Evolutionary conservation across 2,113 vertebrate genomes (phyloP).

Genomic region (Seriola aureovittata): DNA sequence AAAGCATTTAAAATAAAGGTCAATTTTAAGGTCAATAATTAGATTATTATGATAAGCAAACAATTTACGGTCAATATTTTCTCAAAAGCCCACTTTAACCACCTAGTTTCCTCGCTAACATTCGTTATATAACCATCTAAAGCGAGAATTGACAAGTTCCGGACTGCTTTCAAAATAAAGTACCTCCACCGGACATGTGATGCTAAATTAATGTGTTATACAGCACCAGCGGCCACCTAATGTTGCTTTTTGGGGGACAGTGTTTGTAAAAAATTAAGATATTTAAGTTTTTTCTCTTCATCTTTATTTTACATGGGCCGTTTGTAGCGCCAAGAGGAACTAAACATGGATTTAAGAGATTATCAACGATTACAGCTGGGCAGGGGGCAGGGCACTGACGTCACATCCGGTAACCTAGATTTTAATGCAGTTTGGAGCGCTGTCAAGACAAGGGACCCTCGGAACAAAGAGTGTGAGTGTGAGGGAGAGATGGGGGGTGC

Average conservation of each 20-base stretch:
- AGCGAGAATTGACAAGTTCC: neutral
- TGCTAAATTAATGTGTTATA: neutral
- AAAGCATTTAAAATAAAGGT: neutral
- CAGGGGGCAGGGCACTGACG: conserved; percentile 38
- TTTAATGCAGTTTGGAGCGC: conserved; percentile 17
- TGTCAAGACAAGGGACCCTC: conserved; percentile 36
- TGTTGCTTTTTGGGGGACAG: neutral
- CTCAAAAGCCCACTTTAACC: rapidly evolving
- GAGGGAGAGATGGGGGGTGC: conserved; percentile 23
- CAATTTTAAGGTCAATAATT: neutral
- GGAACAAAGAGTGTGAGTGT: conserved; percentile 49
- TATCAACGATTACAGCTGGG: neutral
- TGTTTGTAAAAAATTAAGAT: too few relatives aligned
- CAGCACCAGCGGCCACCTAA: too few relatives aligned
- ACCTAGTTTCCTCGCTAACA: neutral
- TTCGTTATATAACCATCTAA: neutral
- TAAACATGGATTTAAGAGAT: neutral
- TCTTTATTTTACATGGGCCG: too few relatives aligned
- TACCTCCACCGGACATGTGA: neutral
- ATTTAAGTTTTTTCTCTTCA: too few relatives aligned
- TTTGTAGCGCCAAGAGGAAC: rapidly evolving
- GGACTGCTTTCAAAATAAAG: conserved; percentile 48
- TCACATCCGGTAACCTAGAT: conserved; percentile 78
- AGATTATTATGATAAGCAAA: rapidly evolving
- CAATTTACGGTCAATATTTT: rapidly evolving